Base-by-base conservation (phyloP, 2,113 vertebrate species). In the Grallaria varia region DNA sequence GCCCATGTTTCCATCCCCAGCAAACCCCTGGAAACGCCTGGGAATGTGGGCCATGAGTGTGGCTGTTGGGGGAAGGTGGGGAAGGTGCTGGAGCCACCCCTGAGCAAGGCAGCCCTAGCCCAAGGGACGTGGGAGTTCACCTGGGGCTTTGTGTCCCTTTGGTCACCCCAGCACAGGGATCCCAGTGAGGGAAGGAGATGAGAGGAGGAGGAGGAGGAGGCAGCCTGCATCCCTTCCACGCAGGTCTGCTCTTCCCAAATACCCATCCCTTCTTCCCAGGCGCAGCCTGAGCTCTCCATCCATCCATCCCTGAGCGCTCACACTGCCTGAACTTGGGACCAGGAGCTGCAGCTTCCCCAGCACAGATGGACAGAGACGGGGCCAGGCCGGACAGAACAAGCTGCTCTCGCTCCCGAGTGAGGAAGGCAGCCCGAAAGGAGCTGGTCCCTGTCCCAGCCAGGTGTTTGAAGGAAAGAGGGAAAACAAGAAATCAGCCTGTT, bases 41-140 rank as follows among this genome's bases (percentile, higher is more conserved):
- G 78, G 53, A 33, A 64, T 0, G 1, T 1, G 17, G 2, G 6
- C 22, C 2, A 0, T 7, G 75, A 73, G 21, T 0, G 3, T 3
- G 24, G 80, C 55, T 59, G 35, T 25, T 0, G 0, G 22, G 19
- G n/a, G 30, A 30, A 60, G 8, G 5, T 0, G 2, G 3, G 35
- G 42, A 52, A 71, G 10, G 50, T 14, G 33, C 14, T 27, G 8
- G 71, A 80, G 15, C 2, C 6, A 8, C 10, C 35, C 17, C 25
- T 39, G 35, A 39, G 22, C 20, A 24, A 30, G 60, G 40, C n/a
- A 66, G 15, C 5, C 1, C 22, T 18, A 50, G 67, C 24, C 12
- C 2, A 0, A 1, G 72, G 42, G 14, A 7, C 0, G 1, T 1
- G 19, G 0, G 4, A 30, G 60, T 37, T 45, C 17, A 5, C 52